Percentiles rank a stretch among this genome's conserved stretches.
phyloP scores from a whole-genome alignment of 2,888 invertebrate species.

The Philaethria dido region DNA sequence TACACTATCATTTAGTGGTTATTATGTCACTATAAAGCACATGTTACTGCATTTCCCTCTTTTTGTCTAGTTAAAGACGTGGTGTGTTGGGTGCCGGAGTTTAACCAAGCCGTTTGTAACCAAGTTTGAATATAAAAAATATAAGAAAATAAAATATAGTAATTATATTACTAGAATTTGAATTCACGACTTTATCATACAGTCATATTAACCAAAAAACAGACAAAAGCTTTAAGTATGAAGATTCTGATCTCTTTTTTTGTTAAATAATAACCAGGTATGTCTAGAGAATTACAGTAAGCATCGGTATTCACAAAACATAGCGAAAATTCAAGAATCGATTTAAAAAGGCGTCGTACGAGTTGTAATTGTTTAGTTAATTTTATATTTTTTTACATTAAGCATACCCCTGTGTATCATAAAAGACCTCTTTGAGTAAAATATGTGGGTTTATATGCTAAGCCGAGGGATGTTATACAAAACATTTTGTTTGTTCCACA shows the following conservation, averaged over 20 bases:
- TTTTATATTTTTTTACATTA: constrained; percentile 13
- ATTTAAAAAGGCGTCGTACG: background rate
- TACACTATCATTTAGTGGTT: background rate
- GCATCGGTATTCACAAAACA: background rate
- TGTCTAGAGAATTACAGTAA: background rate
- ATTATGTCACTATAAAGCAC: background rate
- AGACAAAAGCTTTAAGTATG: too few species aligned
- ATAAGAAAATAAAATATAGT: too few species aligned
- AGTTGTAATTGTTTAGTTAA: background rate
- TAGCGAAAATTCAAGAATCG: background rate
- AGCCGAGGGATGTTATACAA: constrained; percentile 31
- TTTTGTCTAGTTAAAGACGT: too few species aligned
- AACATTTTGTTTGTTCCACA: constrained; percentile 33
- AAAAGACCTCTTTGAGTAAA: constrained; percentile 29
- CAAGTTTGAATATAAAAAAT: too few species aligned
- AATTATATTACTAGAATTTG: too few species aligned
- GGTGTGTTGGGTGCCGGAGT: too few species aligned
- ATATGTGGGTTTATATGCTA: constrained; percentile 30
- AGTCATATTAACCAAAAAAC: too few species aligned
- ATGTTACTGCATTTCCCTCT: too few species aligned
- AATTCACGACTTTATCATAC: too few species aligned
- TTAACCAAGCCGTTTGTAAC: too few species aligned
- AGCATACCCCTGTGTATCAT: constrained; percentile 7
- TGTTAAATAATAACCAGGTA: too few species aligned
- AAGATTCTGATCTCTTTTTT: too few species aligned